Conservation (phyloP, 2,888 invertebrate species). For the Bibio marci region DNA sequence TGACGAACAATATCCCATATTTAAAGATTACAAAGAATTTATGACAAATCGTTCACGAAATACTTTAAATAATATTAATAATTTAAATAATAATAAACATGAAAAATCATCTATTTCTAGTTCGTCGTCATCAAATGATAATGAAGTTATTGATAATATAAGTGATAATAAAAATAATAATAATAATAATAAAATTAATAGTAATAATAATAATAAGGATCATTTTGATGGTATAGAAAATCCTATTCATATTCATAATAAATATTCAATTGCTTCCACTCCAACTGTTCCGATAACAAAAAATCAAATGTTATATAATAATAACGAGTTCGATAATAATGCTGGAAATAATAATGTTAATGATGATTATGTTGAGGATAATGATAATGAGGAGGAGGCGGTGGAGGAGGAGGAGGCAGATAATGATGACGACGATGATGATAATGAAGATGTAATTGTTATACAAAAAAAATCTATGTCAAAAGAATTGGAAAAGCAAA, state of each 20-base stretch:
- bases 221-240: not conserved
- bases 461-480: not conserved
- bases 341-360: constrained; percentile 1
- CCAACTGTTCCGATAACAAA: not conserved
- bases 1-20: constrained; percentile 33
- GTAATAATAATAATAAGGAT: not conserved
- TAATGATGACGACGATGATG: too few species aligned
- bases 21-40: constrained; percentile 30
- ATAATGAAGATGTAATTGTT: not conserved
- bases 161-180: not conserved
- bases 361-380: not conserved
- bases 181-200: not conserved
- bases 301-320: not conserved
- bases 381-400: too few species aligned
- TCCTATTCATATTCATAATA: too few species aligned
- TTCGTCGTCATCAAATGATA: not conserved
- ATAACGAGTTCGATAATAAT: not conserved
- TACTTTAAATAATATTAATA: constrained; percentile 15
- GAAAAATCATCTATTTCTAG: not conserved
- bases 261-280: too few species aligned
- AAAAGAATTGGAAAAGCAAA: not conserved
- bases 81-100: constrained; percentile 8
- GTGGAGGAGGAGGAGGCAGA: too few species aligned
- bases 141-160: constrained; percentile 4
- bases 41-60: constrained; percentile 22